Conservation (phyloP, 2,113 vertebrate species). For the Carlito syrichta region DNA sequence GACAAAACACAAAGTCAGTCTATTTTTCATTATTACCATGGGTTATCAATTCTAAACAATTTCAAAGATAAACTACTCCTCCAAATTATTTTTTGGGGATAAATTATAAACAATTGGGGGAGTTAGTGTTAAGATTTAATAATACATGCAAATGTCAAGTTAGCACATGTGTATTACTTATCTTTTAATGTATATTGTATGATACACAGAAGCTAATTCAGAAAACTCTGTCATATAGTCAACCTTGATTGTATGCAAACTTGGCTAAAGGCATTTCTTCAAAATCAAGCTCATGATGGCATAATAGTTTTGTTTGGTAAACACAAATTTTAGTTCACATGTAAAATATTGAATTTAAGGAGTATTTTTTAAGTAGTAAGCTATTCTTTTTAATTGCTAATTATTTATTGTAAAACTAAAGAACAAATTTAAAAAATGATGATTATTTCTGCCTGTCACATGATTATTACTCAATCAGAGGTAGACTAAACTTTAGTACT, state of each 20-base stretch:
- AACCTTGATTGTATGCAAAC: no score
- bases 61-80: background rate
- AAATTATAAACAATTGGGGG: background rate
- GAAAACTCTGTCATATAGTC: background rate
- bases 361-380: background rate
- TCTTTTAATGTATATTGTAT: background rate
- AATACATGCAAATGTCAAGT: background rate
- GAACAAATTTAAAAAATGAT: background rate
- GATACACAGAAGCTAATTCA: background rate
- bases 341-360: background rate
- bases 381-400: background rate
- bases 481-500: background rate
- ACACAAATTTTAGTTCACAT: background rate
- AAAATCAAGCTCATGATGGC: background rate
- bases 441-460: background rate
- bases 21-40: background rate
- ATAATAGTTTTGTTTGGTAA: background rate
- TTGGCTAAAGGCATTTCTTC: background rate
- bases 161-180: background rate
- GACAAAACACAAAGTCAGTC: background rate
- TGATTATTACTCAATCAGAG: background rate
- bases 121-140: background rate
- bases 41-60: background rate
- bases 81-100: background rate
- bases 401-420: background rate